Conservation (phyloP, 2,888 invertebrate genomes). For the Polyploca ridens region DNA sequence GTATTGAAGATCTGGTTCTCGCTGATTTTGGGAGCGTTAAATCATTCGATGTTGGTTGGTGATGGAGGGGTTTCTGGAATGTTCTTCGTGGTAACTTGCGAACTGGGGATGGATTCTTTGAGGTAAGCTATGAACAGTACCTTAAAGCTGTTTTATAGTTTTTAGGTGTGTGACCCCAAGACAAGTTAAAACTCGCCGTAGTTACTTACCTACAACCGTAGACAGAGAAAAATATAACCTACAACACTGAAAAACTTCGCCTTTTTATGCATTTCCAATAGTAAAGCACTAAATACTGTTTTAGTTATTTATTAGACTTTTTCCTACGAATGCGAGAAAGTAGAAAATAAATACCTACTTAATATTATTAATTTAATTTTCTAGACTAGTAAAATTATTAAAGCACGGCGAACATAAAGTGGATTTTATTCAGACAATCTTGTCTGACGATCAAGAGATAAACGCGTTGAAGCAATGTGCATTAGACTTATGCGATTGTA, state of each 20-base stretch:
- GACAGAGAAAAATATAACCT: no score
- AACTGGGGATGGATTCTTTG: conserved; percentile 61
- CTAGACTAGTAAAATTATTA: conserved; percentile 57
- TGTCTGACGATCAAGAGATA: conserved; percentile 64
- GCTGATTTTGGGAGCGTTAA: conserved; percentile 57
- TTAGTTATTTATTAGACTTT: no score
- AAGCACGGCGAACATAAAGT: conserved; percentile 44
- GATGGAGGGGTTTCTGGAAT: conserved; percentile 53
- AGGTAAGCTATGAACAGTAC: conserved; percentile 45
- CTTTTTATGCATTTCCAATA: neutral
- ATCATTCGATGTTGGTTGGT: conserved; percentile 61
- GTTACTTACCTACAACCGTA: no score
- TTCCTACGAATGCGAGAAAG: neutral
- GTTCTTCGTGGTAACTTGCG: conserved; percentile 63
- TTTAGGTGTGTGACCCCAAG: no score
- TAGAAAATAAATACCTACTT: neutral
- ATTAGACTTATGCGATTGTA: conserved; percentile 44
- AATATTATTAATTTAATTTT: conserved; percentile 14
- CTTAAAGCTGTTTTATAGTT: no score
- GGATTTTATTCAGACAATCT: conserved; percentile 66
- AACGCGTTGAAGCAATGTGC: conserved; percentile 51
- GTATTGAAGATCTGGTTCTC: conserved; percentile 66
- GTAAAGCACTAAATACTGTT: neutral
- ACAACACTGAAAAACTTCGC: no score
- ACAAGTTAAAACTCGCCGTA: no score